Evolutionary conservation across 2,888 invertebrate genomes (phyloP), one percentile per base, ranked within the genome.

Genomic region (Amphiduros pacificus): DNA sequence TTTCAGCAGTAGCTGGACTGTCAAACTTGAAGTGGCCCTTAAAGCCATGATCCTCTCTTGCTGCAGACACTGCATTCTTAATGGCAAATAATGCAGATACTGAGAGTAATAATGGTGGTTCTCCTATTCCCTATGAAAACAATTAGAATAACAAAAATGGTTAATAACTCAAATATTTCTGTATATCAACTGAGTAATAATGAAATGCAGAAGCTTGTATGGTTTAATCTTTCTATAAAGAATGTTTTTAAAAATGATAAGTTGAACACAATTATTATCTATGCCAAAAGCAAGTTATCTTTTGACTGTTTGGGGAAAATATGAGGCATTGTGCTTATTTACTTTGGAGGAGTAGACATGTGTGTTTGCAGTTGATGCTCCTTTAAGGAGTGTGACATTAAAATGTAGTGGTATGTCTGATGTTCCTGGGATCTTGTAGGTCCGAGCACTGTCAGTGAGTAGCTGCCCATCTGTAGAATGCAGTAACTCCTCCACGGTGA

Each of bases 401-500:
- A 67, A 58, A n/a, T 52, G 22, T 17, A 48, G 32, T 5, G 67
- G 67, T 24, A 65, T 59, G 36, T 61, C 52, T 4, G 32, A 32
- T 2, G 55, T 22, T 3, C 31, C 31, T 17, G 64, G 58, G 14
- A 64, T 57, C 54, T 64, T 56, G 53, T 60, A 60, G 1, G 53
- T 20, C 17, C 95, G 94, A 4, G 96, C 96, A 2, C 96, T 96
- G 75, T 91, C 87, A 0, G 94, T 93, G 72, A 87, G 89, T 40
- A 93, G 81, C 4, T 87, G 87, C 11, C 95, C 95, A 40, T 87
- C 88, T 0, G 94, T 91, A 0, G 93, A 91, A 77, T 91, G 91
- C 63, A 92, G 88, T 72, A 93, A 84, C 80, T 96, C 94, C 82
- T 96, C 96, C 75, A 96, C 84, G 0, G 92, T 91, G 74, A 91